Percentiles rank a stretch among this genome's conserved stretches.
These are phyloP conservation scores for Scaptomyza montana DNA, from an alignment of 1,140 invertebrate species.

Conservation along the genomic window DNA sequence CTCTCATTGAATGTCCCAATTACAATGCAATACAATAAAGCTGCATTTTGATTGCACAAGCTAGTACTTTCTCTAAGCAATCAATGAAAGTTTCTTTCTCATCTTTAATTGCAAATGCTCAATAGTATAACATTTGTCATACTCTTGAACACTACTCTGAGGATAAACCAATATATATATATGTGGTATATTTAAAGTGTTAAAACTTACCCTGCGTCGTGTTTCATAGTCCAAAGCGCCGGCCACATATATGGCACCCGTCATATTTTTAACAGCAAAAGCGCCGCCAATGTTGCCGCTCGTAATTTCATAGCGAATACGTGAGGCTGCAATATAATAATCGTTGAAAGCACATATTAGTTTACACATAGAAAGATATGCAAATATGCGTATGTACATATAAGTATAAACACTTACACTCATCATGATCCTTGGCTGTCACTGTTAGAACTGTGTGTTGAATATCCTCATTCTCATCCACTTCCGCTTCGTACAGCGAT, in stretches of 20 bases:
- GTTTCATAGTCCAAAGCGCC: conserved; percentile 97
- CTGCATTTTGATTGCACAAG: conserved; percentile 38
- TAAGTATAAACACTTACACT: conserved; percentile 91
- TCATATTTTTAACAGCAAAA: conserved; percentile 98
- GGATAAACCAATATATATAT: neutral
- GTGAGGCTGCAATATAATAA: conserved; percentile 89
- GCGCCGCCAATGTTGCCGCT: conserved; percentile 99
- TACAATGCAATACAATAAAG: too few relatives aligned
- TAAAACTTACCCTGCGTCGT: conserved; percentile 91
- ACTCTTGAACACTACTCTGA: neutral
- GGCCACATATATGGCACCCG: conserved; percentile 98
- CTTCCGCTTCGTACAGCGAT: conserved; percentile 96
- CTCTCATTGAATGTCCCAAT: conserved; percentile 6
- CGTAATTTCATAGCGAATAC: conserved; percentile 99
- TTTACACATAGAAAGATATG: conserved; percentile 2
- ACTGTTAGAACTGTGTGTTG: conserved; percentile 98
- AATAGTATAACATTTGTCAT: too few relatives aligned
- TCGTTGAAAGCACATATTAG: conserved; percentile 14
- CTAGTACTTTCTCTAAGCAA: neutral
- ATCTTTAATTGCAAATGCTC: too few relatives aligned
- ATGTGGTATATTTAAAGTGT: too few relatives aligned
- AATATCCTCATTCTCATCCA: conserved; percentile 98
- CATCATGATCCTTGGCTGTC: conserved; percentile 98
- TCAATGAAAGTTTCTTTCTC: neutral
- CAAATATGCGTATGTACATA: conserved; percentile 30